Evolutionary conservation across 64 coral and sea anemone genomes (phyloP).

Genomic region (Stylophora pistillata): DNA sequence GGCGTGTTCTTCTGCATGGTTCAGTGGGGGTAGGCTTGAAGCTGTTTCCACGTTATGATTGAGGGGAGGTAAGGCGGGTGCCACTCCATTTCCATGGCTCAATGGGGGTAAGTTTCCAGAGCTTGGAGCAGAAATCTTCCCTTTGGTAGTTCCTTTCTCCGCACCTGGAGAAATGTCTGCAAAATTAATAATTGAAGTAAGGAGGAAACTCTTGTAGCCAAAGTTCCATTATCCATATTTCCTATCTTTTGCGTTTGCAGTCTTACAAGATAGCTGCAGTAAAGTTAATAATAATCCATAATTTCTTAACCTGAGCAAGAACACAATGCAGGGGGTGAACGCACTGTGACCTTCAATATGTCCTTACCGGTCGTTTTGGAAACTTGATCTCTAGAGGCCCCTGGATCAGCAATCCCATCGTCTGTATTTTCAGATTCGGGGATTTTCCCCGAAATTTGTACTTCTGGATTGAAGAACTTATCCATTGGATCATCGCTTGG

Average conservation of each 20-base stretch:
- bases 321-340: no score
- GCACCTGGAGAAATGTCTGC: not conserved
- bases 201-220: no score
- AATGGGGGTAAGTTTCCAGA: conserved; percentile 63
- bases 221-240: not conserved
- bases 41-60: conserved; percentile 39
- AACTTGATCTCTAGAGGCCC: not conserved
- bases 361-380: conserved; percentile 8
- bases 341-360: no score
- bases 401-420: not conserved
- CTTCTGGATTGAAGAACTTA: not conserved
- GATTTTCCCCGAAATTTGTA: conserved; percentile 35
- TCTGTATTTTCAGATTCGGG: not conserved
- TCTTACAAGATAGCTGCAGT: no score
- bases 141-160: conserved; percentile 9
- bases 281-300: no score
- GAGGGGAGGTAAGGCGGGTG: conserved; percentile 34
- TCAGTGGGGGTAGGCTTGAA: conserved; percentile 16
- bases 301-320: no score
- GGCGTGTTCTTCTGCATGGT: conserved; percentile 4
- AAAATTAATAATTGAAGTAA: not conserved
- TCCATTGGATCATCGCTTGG: conserved; percentile 5
- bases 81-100: conserved; percentile 60
- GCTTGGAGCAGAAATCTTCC: conserved; percentile 8
- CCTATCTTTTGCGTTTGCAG: not conserved